These are phyloP conservation scores for Spicauda simplicius DNA, from an alignment of 2,888 invertebrate species.

Conservation along the genomic window DNA sequence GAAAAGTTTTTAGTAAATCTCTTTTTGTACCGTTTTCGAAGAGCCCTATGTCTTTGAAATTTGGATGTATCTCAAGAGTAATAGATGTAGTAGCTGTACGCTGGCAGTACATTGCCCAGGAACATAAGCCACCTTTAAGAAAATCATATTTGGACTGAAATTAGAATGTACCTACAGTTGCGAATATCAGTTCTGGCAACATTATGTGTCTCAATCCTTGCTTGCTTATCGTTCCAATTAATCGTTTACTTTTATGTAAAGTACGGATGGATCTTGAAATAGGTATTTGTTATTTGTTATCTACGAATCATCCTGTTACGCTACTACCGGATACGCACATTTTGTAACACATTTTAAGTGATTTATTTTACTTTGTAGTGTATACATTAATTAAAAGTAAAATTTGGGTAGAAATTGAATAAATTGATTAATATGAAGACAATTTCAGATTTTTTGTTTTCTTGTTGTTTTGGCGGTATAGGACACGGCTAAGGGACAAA, in stretches of 20 bases:
- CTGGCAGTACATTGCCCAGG: no score
- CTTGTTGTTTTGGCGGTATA: no score
- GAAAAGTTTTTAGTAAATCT: no score
- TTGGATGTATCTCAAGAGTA: no score
- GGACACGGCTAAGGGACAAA: no score
- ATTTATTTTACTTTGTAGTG: not conserved
- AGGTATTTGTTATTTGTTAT: constrained; percentile 31
- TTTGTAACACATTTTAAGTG: constrained; percentile 13
- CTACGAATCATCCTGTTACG: constrained; percentile 28
- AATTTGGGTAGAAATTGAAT: no score
- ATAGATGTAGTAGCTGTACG: no score
- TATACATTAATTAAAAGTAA: not conserved
- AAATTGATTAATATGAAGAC: no score
- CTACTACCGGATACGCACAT: constrained; percentile 20
- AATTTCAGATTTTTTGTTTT: no score
- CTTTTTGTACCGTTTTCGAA: no score
- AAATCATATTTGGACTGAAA: not conserved
- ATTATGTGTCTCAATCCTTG: constrained; percentile 16
- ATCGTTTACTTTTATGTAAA: constrained; percentile 27
- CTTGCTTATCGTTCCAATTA: constrained; percentile 31
- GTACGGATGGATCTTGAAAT: constrained; percentile 21
- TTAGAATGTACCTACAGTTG: constrained; percentile 1
- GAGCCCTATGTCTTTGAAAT: no score
- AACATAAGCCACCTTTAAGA: no score
- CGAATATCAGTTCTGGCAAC: constrained; percentile 12